phyloP scores from a whole-genome alignment of 2,888 invertebrate species.

The Polydrusus pterygomalis region DNA sequence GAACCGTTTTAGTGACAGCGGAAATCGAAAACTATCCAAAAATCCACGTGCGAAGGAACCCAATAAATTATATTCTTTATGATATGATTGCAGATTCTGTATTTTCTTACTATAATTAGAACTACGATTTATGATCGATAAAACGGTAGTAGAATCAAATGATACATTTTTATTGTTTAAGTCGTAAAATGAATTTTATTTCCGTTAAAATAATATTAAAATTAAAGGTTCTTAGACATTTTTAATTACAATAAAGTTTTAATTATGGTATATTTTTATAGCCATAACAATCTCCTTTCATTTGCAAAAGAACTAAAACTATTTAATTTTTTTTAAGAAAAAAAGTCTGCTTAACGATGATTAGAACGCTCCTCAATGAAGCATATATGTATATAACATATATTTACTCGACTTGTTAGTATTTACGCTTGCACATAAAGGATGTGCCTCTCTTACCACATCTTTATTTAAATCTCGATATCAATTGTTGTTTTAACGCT shows the following conservation, averaged over 20 bases:
- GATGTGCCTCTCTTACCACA: slow-evolving; percentile 50
- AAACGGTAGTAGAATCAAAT: not conserved
- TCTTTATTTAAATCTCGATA: slow-evolving; percentile 42
- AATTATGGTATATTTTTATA: not conserved
- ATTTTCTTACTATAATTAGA: not conserved
- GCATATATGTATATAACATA: not conserved
- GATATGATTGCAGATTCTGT: too few species aligned
- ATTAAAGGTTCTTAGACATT: not conserved
- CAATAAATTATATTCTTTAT: too few species aligned
- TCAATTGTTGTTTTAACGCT: slow-evolving; percentile 47
- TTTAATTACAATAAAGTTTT: not conserved
- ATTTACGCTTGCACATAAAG: slow-evolving; percentile 20
- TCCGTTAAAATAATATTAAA: not conserved
- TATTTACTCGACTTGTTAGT: slow-evolving; percentile 20
- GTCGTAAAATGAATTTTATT: not conserved
- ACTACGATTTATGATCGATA: not conserved
- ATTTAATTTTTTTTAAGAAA: too few species aligned
- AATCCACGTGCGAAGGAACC: too few species aligned
- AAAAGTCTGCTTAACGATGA: too few species aligned
- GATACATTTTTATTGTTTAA: not conserved
- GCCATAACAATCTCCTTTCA: not conserved
- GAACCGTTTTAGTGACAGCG: too few species aligned
- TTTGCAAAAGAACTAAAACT: too few species aligned
- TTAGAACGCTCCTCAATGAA: too few species aligned
- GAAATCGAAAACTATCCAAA: too few species aligned